phyloP scores from a whole-genome alignment of 1,140 invertebrate genomes.

The Brachionus paranguensis region DNA sequence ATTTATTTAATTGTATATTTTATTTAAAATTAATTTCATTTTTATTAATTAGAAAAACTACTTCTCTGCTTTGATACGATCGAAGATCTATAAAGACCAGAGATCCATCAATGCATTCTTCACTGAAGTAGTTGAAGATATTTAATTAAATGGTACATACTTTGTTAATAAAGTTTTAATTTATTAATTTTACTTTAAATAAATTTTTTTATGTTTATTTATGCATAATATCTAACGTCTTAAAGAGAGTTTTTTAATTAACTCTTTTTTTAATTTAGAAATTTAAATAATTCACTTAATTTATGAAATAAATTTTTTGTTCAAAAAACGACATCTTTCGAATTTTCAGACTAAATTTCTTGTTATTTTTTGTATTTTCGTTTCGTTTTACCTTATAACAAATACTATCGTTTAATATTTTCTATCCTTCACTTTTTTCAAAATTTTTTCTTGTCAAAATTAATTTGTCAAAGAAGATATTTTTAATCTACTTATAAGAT shows the following conservation, averaged over 20 bases:
- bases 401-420: too few species aligned
- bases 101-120: not conserved
- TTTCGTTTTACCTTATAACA: too few species aligned
- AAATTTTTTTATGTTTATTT: not conserved
- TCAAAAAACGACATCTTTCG: too few species aligned
- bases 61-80: not conserved
- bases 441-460: too few species aligned
- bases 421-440: too few species aligned
- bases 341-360: too few species aligned
- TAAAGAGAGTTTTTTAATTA: not conserved
- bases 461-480: too few species aligned
- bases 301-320: too few species aligned
- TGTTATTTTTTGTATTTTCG: too few species aligned
- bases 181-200: not conserved
- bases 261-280: not conserved
- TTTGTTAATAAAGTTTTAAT: conserved; percentile 3
- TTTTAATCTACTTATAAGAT: too few species aligned
- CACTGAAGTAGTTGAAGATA: not conserved
- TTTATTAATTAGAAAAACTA: not conserved
- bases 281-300: not conserved
- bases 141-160: not conserved
- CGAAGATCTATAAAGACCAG: not conserved
- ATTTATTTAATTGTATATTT: too few species aligned
- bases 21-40: too few species aligned
- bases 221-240: not conserved